These are phyloP conservation scores for Pseudomyrmex sp. DNA, from an alignment of 1,140 invertebrate genomes.

Conservation along the genomic window DNA sequence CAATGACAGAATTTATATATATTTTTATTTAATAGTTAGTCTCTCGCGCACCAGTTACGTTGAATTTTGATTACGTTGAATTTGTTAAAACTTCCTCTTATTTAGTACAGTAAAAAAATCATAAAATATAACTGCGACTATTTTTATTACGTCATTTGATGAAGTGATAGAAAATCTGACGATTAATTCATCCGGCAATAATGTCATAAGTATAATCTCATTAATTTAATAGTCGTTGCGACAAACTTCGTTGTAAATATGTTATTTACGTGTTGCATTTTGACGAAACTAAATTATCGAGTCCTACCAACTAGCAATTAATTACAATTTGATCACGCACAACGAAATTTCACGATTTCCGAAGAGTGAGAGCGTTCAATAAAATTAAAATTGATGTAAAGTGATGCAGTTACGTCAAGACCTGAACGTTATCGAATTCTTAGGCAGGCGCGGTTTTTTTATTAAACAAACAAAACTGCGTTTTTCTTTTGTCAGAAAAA, in stretches of 20 bases:
- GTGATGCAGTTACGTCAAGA: not conserved
- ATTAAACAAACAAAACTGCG: too few relatives aligned
- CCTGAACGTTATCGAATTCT: not conserved
- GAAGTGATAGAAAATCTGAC: not conserved
- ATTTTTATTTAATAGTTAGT: not conserved
- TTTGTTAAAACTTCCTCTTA: too few relatives aligned
- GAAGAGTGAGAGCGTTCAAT: not conserved
- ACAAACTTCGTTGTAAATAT: slow-evolving; percentile 2
- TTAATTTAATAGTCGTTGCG: not conserved
- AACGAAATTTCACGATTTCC: slow-evolving; percentile 20
- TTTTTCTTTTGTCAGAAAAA: too few relatives aligned
- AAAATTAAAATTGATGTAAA: slow-evolving; percentile 35
- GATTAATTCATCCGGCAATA: not conserved
- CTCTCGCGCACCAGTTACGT: not conserved
- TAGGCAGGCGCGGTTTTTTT: too few relatives aligned
- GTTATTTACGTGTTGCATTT: not conserved
- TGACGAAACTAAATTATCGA: slow-evolving; percentile 33
- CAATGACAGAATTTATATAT: not conserved
- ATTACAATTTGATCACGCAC: slow-evolving; percentile 1
- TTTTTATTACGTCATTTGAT: not conserved
- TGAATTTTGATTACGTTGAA: too few relatives aligned
- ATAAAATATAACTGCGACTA: too few relatives aligned
- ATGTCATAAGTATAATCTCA: slow-evolving; percentile 5
- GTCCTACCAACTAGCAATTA: slow-evolving; percentile 21
- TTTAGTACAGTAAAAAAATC: too few relatives aligned